A percentile compares a stretch with the other conserved stretches of the same genome.
These are phyloP conservation scores for Tolypeutes matacus DNA, from an alignment of 2,797 vertebrate genomes.

Conservation along the genomic window DNA sequence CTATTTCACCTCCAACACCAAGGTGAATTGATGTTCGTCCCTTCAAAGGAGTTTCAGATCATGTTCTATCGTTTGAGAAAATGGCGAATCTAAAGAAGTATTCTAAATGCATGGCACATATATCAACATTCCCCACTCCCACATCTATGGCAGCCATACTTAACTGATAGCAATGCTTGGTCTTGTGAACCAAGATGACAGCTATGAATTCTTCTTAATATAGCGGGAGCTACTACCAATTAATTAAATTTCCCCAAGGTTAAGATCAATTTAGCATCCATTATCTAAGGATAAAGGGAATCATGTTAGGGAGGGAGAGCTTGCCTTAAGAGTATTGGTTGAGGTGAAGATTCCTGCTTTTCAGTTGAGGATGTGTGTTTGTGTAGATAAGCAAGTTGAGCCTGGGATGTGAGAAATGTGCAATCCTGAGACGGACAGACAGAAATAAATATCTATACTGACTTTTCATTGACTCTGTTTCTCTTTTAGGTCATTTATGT, in stretches of 20 bases:
- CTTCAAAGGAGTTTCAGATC: too few relatives aligned
- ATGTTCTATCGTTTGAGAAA: too few relatives aligned
- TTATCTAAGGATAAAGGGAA: neutral
- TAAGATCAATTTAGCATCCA: neutral
- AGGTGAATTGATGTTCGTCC: too few relatives aligned
- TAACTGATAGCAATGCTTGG: too few relatives aligned
- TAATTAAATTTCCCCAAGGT: neutral
- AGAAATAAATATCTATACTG: neutral
- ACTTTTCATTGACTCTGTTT: neutral
- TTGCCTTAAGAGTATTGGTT: neutral
- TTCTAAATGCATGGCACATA: too few relatives aligned
- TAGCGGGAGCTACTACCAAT: neutral
- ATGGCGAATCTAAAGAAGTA: too few relatives aligned
- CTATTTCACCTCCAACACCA: neutral
- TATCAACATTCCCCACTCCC: too few relatives aligned
- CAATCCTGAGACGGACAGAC: neutral
- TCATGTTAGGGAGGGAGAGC: neutral
- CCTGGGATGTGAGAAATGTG: neutral
- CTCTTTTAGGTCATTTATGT: neutral
- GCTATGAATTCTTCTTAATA: too few relatives aligned
- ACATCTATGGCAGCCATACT: too few relatives aligned
- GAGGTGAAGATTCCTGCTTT: neutral
- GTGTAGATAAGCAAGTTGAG: neutral
- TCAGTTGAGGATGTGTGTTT: neutral
- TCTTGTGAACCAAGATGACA: too few relatives aligned